These are phyloP conservation scores for Lamellibrachia satsuma DNA, from an alignment of 2,888 invertebrate species.

Conservation along the genomic window DNA sequence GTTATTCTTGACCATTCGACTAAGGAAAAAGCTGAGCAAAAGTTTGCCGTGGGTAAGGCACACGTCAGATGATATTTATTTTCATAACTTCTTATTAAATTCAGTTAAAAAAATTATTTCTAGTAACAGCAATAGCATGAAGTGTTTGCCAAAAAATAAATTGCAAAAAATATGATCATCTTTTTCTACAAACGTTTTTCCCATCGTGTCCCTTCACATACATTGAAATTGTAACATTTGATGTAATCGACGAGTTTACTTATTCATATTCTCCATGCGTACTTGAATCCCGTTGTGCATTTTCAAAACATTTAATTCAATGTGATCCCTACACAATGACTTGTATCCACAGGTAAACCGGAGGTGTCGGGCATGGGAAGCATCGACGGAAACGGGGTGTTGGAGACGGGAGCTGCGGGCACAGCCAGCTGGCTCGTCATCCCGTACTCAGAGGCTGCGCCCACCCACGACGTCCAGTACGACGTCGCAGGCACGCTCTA, in stretches of 20 bases:
- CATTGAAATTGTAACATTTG: background rate
- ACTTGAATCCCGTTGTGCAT: background rate
- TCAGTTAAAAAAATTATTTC: too few relatives aligned
- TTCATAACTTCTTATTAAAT: background rate
- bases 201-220: too few relatives aligned
- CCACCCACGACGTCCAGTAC: constrained; percentile 42
- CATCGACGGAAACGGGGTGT: background rate
- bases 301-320: background rate
- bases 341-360: background rate
- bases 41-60: too few relatives aligned
- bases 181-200: too few relatives aligned
- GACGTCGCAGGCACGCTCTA: constrained; percentile 47
- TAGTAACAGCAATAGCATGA: too few relatives aligned
- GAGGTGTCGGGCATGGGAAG: background rate
- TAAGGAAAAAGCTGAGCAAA: background rate
- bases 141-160: too few relatives aligned
- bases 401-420: background rate
- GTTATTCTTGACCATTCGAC: background rate
- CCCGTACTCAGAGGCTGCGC: constrained; percentile 48
- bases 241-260: background rate
- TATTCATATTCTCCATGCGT: too few relatives aligned
- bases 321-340: background rate
- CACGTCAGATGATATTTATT: background rate
- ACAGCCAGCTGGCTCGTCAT: constrained; percentile 46
- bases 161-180: too few relatives aligned